Percentiles rank a stretch among this genome's conserved stretches.
These are phyloP conservation scores for Melierax canorus DNA, from an alignment of 2,113 vertebrate species.

Conservation along the genomic window DNA sequence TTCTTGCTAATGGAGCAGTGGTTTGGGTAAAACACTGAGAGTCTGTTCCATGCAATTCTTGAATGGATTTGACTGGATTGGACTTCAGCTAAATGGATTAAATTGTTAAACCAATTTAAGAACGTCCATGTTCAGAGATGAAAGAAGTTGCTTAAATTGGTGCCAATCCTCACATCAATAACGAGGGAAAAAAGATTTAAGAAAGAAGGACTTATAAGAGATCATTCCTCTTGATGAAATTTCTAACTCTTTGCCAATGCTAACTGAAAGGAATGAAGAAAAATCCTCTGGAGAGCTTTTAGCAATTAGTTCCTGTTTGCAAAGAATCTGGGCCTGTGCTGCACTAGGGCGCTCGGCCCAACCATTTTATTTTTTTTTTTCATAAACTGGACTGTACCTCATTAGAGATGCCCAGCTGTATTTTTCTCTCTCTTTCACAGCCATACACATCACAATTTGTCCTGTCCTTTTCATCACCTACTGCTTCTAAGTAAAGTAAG, in stretches of 20 bases:
- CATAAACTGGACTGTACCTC: not conserved
- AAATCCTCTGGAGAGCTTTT: constrained; percentile 28
- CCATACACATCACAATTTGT: constrained; percentile 47
- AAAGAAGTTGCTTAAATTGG: constrained; percentile 44
- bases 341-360: not conserved
- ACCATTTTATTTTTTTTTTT: not conserved
- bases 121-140: constrained; percentile 3
- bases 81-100: constrained; percentile 56
- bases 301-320: constrained; percentile 52
- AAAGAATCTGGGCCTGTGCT: constrained; percentile 20
- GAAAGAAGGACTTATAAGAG: constrained; percentile 44
- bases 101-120: constrained; percentile 59
- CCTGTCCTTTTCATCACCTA: constrained; percentile 40
- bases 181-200: constrained; percentile 21
- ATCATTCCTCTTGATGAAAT: constrained; percentile 50
- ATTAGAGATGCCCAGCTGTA: constrained; percentile 49
- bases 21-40: constrained; percentile 30
- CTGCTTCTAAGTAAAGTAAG: constrained; percentile 3
- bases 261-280: constrained; percentile 52
- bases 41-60: constrained; percentile 48
- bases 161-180: constrained; percentile 54
- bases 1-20: not conserved
- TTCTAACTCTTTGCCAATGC: constrained; percentile 51
- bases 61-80: constrained; percentile 43
- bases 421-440: constrained; percentile 33